Evolutionary conservation across 2,888 invertebrate species (phyloP).

Genomic region (Sarcophaga caerulescens): DNA sequence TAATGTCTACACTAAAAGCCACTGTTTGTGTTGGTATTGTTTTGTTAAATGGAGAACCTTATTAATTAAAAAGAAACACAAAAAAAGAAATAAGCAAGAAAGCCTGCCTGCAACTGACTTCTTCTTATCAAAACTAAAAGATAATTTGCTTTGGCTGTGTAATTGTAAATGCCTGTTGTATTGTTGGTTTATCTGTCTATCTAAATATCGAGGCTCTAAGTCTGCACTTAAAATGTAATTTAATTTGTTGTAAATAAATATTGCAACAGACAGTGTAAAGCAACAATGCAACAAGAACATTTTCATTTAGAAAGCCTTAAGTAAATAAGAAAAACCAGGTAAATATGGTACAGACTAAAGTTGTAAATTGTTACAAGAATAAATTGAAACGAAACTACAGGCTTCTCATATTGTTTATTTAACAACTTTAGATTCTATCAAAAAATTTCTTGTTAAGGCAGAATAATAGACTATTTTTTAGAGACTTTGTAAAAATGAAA

Average conservation of each 20-base stretch:
- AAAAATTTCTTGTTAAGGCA: too few relatives aligned
- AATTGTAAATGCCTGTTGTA: background rate
- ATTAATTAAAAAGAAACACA: background rate
- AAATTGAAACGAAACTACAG: too few relatives aligned
- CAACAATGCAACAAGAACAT: background rate
- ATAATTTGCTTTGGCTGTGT: background rate
- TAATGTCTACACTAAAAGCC: background rate
- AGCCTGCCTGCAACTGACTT: constrained; percentile 36
- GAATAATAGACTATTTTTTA: too few relatives aligned
- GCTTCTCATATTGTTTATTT: too few relatives aligned
- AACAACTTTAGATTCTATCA: too few relatives aligned
- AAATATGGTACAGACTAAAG: background rate
- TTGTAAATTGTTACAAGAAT: background rate
- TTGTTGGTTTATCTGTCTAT: constrained; percentile 24
- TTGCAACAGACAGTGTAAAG: constrained; percentile 10
- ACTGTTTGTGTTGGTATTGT: background rate
- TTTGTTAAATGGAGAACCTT: background rate
- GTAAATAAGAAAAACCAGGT: background rate
- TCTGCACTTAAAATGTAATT: constrained; percentile 50
- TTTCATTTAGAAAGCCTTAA: background rate
- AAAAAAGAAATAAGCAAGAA: background rate
- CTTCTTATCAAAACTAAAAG: constrained; percentile 28
- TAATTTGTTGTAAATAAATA: constrained; percentile 40
- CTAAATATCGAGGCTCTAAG: constrained; percentile 19
- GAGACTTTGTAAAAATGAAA: too few relatives aligned